Evolutionary conservation across 37 sponge, comb jelly and placozoan species (phyloP).

Genomic region (Beroe forskalii): DNA sequence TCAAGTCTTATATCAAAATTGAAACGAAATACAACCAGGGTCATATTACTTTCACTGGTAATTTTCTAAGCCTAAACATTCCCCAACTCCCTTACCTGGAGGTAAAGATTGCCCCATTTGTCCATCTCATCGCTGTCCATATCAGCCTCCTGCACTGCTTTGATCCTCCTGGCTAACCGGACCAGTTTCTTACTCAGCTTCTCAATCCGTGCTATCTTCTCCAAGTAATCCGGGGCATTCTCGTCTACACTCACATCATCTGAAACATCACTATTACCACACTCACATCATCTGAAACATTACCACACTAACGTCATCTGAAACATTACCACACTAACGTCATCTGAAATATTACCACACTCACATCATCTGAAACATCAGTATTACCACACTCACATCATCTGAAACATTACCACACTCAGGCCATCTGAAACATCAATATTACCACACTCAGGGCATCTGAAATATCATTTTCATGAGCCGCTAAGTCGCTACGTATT

Average conservation of each 20-base stretch:
- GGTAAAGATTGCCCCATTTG: slow-evolving; percentile 57
- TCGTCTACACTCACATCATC: slow-evolving; percentile 19
- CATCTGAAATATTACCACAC: slow-evolving; percentile 19
- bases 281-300: too few relatives aligned
- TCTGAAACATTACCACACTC: too few relatives aligned
- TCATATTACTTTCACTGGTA: too few relatives aligned
- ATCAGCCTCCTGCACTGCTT: slow-evolving; percentile 55
- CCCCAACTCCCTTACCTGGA: too few relatives aligned
- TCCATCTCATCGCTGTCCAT: slow-evolving; percentile 3
- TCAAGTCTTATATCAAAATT: too few relatives aligned
- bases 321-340: neutral
- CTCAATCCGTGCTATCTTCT: neutral
- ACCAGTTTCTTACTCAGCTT: slow-evolving; percentile 19
- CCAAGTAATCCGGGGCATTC: neutral
- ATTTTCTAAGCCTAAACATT: too few relatives aligned
- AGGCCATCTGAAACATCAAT: too few relatives aligned
- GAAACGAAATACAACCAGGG: too few relatives aligned
- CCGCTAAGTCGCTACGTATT: too few relatives aligned
- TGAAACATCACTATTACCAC: neutral
- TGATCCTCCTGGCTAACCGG: slow-evolving; percentile 23
- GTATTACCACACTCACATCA: too few relatives aligned
- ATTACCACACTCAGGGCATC: neutral
- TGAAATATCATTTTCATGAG: neutral
- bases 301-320: too few relatives aligned
- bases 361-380: neutral